These are phyloP conservation scores for Poeciliopsis paucimaculata DNA, from an alignment of 2,797 vertebrate genomes.

Conservation along the genomic window DNA sequence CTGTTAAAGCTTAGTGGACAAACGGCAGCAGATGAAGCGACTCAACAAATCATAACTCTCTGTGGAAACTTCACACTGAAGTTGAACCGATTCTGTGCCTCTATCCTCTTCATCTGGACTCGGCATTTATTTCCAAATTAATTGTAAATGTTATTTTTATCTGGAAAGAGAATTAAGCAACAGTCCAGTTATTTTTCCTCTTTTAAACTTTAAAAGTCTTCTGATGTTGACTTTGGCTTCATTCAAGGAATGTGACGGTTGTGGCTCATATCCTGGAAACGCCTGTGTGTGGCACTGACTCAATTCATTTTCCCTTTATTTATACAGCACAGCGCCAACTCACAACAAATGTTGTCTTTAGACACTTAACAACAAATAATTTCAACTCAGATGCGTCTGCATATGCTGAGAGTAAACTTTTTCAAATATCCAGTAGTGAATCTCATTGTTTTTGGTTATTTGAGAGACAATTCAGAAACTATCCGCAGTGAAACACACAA, in stretches of 20 bases:
- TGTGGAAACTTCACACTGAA: neutral
- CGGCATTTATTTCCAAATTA: neutral
- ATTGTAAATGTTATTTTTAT: neutral
- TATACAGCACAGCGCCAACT: neutral
- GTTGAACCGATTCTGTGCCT: neutral
- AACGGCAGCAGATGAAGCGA: neutral
- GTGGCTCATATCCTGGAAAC: conserved; percentile 1
- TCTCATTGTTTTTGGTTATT: neutral
- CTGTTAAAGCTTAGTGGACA: neutral
- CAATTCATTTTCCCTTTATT: neutral
- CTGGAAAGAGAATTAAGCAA: neutral
- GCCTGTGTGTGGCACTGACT: neutral
- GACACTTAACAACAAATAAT: no score
- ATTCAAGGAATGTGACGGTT: neutral
- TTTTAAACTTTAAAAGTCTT: neutral
- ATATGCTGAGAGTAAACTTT: no score
- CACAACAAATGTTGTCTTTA: no score
- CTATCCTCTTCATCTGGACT: neutral
- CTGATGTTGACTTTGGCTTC: neutral
- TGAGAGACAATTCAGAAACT: neutral
- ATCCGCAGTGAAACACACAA: neutral
- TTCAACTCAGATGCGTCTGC: neutral
- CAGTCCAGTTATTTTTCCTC: neutral
- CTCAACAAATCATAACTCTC: neutral
- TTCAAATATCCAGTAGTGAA: neutral